Conservation (phyloP, 2,888 invertebrate species). For the Macrosoma leucophasiata region DNA sequence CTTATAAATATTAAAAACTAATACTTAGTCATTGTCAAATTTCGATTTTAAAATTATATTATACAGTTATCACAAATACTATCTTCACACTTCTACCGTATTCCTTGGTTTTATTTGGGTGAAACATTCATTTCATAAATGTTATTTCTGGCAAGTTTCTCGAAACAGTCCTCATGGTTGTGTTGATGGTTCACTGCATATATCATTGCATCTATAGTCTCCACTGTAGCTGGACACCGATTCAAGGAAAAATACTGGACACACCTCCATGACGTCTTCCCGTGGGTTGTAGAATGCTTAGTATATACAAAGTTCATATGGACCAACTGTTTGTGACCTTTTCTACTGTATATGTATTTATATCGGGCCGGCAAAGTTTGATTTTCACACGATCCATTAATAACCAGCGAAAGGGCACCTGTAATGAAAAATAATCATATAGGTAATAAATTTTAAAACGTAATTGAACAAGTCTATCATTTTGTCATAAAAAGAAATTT, state of each 20-base stretch:
- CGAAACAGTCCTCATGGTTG: conserved; percentile 68
- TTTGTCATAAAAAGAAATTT: no score
- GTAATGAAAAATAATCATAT: conserved; percentile 34
- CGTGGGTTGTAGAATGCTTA: conserved; percentile 70
- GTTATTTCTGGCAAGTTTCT: conserved; percentile 61
- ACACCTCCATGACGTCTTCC: conserved; percentile 71
- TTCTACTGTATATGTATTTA: conserved; percentile 71
- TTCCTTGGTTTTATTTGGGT: conserved; percentile 48
- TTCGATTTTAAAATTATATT: not conserved
- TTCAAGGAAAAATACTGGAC: conserved; percentile 72
- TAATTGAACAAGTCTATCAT: no score
- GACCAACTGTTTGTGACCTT: conserved; percentile 71
- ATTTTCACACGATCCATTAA: conserved; percentile 56
- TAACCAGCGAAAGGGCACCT: conserved; percentile 66
- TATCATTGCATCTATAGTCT: conserved; percentile 68
- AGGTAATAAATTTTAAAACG: no score
- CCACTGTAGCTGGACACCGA: conserved; percentile 69
- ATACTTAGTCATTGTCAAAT: conserved; percentile 7
- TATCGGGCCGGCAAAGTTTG: conserved; percentile 58
- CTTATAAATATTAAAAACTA: conserved; percentile 11
- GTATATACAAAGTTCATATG: conserved; percentile 73
- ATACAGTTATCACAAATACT: not conserved
- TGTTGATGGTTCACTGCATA: conserved; percentile 69
- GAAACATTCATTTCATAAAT: conserved; percentile 68
- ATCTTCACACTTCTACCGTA: not conserved